Evolutionary conservation across 1,140 invertebrate genomes (phyloP), one percentile per base, ranked within the genome.

Genomic region (Pachypeltis micranthus): DNA sequence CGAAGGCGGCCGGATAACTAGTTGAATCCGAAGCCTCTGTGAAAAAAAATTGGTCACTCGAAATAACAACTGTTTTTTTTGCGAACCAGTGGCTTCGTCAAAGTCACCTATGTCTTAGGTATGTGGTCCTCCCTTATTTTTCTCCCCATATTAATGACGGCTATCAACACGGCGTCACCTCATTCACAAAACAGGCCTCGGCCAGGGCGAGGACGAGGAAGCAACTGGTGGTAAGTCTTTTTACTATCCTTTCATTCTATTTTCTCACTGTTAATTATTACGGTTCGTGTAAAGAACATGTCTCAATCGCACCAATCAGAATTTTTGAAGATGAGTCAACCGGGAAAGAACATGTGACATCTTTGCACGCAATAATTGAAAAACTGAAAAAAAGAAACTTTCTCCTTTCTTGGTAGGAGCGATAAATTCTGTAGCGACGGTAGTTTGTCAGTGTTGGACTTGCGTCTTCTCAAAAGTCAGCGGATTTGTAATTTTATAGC

Each of bases 221-320:
- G 70, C 65, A 73, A 72, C 67, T 74, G 73, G 73, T 74, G 73
- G 73, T 74, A 68, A 69, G 73, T 72, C 62, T 57, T 63, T 63
- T 19, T 1, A 39, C 31, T 10, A 39, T 39, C 7, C 1, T 19
- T 57, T 31, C n/a, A 12, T 34, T 44, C 44, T 21, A 59, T 25
- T 25, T 25, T 10, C n/a, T n/a, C n/a, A n/a, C n/a, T 55, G 21
- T 12, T 10, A 10, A 12, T 10, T 10, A 16, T 55, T 23, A 55
- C 23, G 14, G 10, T 10, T 12, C 51, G 21, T 55, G 51, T 16
- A 55, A 55, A 16, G 10, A 55, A 55, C 51, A 55, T 21, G 10
- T 14, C 23, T 23, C 21, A 10, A 55, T 12, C 10, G 10, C 10
- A 10, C 10, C 51, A n/a, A n/a, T n/a, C n/a, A n/a, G n/a, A n/a